phyloP scores from a whole-genome alignment of 2,797 vertebrate genomes.

The Tragopan temminckii region DNA sequence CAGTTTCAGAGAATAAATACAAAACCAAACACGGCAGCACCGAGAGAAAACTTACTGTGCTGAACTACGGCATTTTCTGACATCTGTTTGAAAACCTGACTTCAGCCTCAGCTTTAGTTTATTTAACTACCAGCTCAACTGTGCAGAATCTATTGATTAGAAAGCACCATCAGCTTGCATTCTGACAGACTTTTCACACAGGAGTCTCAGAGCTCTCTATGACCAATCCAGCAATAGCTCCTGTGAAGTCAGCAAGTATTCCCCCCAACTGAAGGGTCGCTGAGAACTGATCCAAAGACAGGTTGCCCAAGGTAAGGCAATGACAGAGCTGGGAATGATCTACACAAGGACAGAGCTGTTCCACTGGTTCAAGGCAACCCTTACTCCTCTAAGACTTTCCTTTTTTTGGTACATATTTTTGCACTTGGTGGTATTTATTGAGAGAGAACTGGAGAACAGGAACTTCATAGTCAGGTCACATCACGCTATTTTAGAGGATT shows the following conservation, averaged over 20 bases:
- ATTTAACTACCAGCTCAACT: slow-evolving; percentile 4
- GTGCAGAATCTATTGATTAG: slow-evolving; percentile 1
- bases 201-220: not conserved
- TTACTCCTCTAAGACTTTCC: not conserved
- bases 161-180: slow-evolving; percentile 18
- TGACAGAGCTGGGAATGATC: not conserved
- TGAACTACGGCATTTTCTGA: not conserved
- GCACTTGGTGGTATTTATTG: not conserved
- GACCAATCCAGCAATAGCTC: slow-evolving; percentile 23
- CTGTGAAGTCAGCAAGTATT: slow-evolving; percentile 49
- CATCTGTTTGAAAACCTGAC: not conserved
- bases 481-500: not conserved
- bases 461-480: not conserved
- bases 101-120: not conserved
- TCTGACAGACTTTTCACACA: slow-evolving; percentile 29
- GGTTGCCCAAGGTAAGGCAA: slow-evolving; percentile 18
- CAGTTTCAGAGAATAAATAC: not conserved
- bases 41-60: not conserved
- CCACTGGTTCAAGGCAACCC: not conserved
- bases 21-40: slow-evolving; percentile 3
- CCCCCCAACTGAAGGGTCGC: not conserved
- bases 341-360: not conserved
- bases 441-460: not conserved
- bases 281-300: slow-evolving; percentile 19
- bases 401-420: not conserved